These are phyloP conservation scores for Ectropis crepuscularia DNA, from an alignment of 2,888 invertebrate genomes.

Conservation along the genomic window DNA sequence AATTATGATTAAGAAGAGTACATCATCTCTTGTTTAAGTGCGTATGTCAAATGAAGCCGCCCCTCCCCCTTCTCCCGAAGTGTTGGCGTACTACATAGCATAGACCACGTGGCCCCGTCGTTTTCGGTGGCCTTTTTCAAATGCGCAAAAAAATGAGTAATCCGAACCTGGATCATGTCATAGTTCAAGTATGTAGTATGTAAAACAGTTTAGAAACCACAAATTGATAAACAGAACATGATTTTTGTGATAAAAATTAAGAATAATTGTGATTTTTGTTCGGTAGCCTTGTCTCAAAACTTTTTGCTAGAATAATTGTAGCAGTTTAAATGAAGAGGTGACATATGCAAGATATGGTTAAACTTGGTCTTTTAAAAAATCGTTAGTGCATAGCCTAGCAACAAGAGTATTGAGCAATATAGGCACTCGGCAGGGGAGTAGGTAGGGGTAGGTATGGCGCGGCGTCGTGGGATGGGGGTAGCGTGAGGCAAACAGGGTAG, in stretches of 20 bases:
- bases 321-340: background rate
- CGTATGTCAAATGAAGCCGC: conserved; percentile 3
- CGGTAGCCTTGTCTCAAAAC: background rate
- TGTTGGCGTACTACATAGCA: conserved; percentile 18
- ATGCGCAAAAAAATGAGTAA: conserved; percentile 5
- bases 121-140: conserved; percentile 11
- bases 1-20: background rate
- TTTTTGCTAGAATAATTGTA: background rate
- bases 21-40: conserved; percentile 5
- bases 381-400: conserved; percentile 59
- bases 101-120: conserved; percentile 18
- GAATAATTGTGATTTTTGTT: background rate
- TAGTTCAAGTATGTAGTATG: too few species aligned
- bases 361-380: conserved; percentile 42
- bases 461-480: conserved; percentile 53
- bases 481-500: conserved; percentile 45
- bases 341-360: conserved; percentile 1
- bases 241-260: background rate
- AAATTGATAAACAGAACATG: background rate
- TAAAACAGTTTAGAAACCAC: background rate
- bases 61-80: conserved; percentile 20
- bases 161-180: background rate
- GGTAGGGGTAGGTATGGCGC: conserved; percentile 50
- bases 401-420: conserved; percentile 56
- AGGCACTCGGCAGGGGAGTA: conserved; percentile 46